phyloP scores from a whole-genome alignment of 2,113 vertebrate species.

The Amblyopsis rosae region DNA sequence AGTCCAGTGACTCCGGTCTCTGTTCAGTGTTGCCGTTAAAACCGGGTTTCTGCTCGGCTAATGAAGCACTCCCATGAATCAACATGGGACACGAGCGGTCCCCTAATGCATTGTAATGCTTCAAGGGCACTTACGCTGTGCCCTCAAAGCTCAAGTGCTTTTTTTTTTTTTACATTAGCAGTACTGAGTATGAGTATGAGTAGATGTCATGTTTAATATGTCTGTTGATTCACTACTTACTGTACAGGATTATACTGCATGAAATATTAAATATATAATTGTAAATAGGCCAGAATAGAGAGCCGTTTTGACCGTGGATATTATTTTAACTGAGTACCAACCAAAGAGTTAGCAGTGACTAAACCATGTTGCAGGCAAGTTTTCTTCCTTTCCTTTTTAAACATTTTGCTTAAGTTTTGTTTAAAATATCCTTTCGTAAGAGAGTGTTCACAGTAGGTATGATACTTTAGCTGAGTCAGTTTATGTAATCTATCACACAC shows the following conservation, averaged over 20 bases:
- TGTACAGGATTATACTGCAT: too few relatives aligned
- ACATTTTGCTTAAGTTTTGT: slow-evolving; percentile 9
- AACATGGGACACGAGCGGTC: too few relatives aligned
- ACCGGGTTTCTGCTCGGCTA: slow-evolving; percentile 6
- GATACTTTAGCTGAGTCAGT: slow-evolving; percentile 1
- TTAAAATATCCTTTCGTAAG: slow-evolving; percentile 7
- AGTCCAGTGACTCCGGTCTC: not conserved
- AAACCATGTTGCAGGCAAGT: slow-evolving; percentile 26
- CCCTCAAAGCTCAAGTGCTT: not conserved
- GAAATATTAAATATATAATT: not conserved
- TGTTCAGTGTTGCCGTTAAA: slow-evolving; percentile 13
- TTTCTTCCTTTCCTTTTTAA: slow-evolving; percentile 34
- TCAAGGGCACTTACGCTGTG: too few relatives aligned
- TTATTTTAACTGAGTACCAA: slow-evolving; percentile 38
- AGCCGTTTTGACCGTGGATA: slow-evolving; percentile 13
- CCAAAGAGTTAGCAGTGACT: slow-evolving; percentile 20
- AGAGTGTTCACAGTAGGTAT: not conserved
- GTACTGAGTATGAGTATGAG: too few relatives aligned
- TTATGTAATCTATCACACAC: not conserved
- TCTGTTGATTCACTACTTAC: too few relatives aligned
- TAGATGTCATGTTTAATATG: too few relatives aligned
- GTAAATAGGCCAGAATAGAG: slow-evolving; percentile 24
- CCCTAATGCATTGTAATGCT: too few relatives aligned
- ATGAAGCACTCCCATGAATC: too few relatives aligned
- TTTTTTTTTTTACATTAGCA: not conserved